Conservation (phyloP, 2,113 vertebrate species). For the Phainopepla nitens region DNA sequence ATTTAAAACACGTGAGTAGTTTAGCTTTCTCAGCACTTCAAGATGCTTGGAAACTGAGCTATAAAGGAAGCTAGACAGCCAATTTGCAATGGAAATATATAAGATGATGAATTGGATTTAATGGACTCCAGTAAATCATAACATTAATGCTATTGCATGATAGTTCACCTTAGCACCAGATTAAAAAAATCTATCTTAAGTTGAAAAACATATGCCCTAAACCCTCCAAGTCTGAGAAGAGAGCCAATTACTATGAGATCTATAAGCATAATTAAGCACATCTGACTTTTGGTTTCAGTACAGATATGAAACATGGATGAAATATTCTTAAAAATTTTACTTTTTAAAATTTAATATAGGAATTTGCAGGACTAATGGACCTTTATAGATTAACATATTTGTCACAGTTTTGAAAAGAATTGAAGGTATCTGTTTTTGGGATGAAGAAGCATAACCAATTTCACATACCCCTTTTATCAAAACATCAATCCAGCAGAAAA, state of each 20-base stretch:
- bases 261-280: neutral
- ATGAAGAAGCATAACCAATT: neutral
- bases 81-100: neutral
- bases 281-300: neutral
- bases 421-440: rapidly evolving
- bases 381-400: neutral
- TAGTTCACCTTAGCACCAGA: neutral
- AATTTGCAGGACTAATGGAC: neutral
- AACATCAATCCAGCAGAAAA: neutral
- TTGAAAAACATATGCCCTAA: neutral
- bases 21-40: neutral
- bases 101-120: neutral
- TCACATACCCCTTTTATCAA: neutral
- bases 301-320: neutral
- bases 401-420: neutral
- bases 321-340: neutral
- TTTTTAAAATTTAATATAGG: neutral
- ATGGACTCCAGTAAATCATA: neutral
- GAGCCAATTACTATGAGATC: neutral
- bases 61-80: neutral
- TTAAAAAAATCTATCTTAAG: neutral
- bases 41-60: neutral
- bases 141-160: neutral
- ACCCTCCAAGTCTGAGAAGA: neutral
- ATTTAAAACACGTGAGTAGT: neutral